Evolutionary conservation across 2,797 vertebrate genomes (phyloP).

Genomic region (Moxostoma hubbsi): DNA sequence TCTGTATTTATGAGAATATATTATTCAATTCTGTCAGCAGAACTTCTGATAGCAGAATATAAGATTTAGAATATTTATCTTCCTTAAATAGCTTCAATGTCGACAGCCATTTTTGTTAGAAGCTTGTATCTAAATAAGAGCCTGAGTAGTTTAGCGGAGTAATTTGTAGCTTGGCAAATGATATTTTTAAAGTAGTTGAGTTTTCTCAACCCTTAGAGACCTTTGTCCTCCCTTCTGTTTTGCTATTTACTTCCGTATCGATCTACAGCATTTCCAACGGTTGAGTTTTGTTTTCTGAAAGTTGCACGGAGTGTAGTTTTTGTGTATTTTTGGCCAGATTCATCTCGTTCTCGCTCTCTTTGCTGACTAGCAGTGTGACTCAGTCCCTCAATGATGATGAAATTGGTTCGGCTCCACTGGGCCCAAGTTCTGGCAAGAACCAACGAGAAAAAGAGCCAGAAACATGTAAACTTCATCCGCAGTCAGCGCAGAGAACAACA

Average conservation of each 20-base stretch:
- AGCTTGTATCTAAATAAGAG: too few species aligned
- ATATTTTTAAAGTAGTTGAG: background rate
- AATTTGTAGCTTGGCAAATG: too few species aligned
- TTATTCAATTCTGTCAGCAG: too few species aligned
- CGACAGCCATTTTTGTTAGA: too few species aligned
- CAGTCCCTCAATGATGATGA: constrained; percentile 39
- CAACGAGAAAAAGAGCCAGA: background rate
- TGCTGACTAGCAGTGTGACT: constrained; percentile 28
- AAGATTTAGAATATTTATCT: too few species aligned
- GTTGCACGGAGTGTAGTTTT: background rate
- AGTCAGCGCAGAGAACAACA: constrained; percentile 20
- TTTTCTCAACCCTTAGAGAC: background rate
- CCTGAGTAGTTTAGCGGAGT: too few species aligned
- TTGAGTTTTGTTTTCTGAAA: background rate
- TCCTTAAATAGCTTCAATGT: too few species aligned
- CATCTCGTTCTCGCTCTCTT: constrained; percentile 7
- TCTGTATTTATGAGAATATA: too few species aligned
- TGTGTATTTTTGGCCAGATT: constrained; percentile 1
- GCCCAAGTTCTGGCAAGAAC: constrained; percentile 33
- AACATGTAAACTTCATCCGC: constrained; percentile 16
- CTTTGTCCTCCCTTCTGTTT: background rate
- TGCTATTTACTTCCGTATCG: background rate
- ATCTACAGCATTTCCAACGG: constrained; percentile 15
- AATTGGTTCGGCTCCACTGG: constrained; percentile 27
- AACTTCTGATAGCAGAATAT: too few species aligned